phyloP scores from a whole-genome alignment of 23 tunicate genomes.

The Trididemnum nubilum region DNA sequence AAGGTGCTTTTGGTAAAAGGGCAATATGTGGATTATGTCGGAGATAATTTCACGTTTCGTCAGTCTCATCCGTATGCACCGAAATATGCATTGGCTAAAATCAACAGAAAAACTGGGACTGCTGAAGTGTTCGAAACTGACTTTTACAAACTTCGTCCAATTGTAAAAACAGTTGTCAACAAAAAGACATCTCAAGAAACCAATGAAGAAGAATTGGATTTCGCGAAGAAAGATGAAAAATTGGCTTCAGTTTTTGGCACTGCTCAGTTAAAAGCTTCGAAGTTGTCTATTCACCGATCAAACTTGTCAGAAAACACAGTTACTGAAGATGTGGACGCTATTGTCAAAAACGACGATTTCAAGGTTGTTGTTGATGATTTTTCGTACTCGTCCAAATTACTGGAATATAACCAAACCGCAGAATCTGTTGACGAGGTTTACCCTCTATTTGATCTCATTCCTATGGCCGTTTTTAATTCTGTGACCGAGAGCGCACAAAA shows the following conservation, averaged over 20 bases:
- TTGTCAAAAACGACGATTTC: neutral
- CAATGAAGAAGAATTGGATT: neutral
- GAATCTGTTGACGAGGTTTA: slow-evolving; percentile 39
- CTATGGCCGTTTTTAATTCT: slow-evolving; percentile 11
- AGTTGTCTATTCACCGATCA: neutral
- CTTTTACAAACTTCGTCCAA: slow-evolving; percentile 19
- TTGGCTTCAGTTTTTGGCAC: slow-evolving; percentile 34
- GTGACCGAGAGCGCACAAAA: slow-evolving; percentile 13
- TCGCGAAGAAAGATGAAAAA: slow-evolving; percentile 27
- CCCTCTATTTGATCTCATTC: slow-evolving; percentile 33
- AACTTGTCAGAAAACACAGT: neutral
- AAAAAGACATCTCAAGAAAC: neutral
- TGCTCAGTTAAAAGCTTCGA: neutral
- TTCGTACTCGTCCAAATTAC: neutral
- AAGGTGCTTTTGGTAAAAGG: slow-evolving; percentile 31
- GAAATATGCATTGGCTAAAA: slow-evolving; percentile 36
- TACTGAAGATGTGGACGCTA: neutral
- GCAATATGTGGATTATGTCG: slow-evolving; percentile 35
- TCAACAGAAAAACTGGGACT: slow-evolving; percentile 27
- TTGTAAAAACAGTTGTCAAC: neutral
- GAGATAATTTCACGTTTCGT: slow-evolving; percentile 30
- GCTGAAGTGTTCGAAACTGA: slow-evolving; percentile 47
- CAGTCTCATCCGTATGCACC: slow-evolving; percentile 31
- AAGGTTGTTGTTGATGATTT: slow-evolving; percentile 21
- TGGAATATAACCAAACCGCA: slow-evolving; percentile 28